These are phyloP conservation scores for Pantelozetes paolii DNA, from an alignment of 2,888 invertebrate species.

Conservation along the genomic window DNA sequence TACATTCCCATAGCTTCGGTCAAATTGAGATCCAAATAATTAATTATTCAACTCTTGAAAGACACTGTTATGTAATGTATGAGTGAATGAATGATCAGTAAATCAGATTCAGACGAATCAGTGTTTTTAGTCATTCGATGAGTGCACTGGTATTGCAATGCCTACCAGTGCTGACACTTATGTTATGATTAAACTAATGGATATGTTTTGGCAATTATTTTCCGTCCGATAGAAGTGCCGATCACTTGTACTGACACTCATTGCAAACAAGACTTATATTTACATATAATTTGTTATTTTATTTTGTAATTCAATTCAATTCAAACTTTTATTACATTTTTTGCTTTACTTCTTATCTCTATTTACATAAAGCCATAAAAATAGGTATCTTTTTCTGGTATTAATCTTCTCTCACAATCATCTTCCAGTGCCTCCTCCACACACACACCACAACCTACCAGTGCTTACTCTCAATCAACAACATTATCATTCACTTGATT, in stretches of 20 bases:
- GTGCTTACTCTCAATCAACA: background rate
- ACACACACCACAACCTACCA: background rate
- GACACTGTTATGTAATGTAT: background rate
- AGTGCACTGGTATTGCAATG: background rate
- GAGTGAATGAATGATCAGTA: background rate
- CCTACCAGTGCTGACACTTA: background rate
- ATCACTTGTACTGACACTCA: background rate
- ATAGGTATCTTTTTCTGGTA: background rate
- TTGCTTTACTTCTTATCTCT: background rate
- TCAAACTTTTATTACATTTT: background rate
- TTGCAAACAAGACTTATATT: background rate
- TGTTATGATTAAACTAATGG: background rate
- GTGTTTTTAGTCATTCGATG: constrained; percentile 1
- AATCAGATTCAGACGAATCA: background rate
- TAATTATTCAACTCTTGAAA: constrained; percentile 6
- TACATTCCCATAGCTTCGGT: constrained; percentile 16
- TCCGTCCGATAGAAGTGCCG: background rate
- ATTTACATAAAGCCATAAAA: background rate
- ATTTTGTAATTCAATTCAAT: background rate
- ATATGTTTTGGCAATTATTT: background rate
- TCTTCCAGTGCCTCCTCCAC: background rate
- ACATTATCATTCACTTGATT: background rate
- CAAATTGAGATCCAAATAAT: background rate
- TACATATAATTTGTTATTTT: background rate
- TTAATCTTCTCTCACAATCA: background rate